phyloP scores from a whole-genome alignment of 2,888 invertebrate genomes.

The Parnassius orleans region DNA sequence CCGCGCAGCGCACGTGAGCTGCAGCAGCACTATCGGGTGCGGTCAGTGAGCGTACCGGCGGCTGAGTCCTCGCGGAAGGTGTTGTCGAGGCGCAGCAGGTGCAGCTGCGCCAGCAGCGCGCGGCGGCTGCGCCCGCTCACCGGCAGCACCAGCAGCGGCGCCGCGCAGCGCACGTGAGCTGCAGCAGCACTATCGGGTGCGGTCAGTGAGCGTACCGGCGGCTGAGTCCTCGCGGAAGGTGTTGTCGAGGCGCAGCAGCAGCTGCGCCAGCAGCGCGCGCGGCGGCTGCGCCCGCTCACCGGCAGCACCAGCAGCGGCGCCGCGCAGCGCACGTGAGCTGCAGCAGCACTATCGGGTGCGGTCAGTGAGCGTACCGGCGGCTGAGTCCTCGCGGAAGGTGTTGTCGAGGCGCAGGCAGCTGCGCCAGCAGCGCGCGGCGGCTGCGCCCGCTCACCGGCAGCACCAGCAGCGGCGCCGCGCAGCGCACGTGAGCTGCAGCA shows the following conservation, averaged over 20 bases:
- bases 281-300: too few species aligned
- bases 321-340: conserved; percentile 42
- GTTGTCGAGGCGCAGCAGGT: conserved; percentile 88
- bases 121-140: conserved; percentile 89
- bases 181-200: too few species aligned
- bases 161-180: too few species aligned
- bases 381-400: conserved; percentile 80
- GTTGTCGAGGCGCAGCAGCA: too few species aligned
- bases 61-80: conserved; percentile 83
- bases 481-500: conserved; percentile 37
- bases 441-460: conserved; percentile 92
- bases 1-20: conserved; percentile 50
- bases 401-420: conserved; percentile 92
- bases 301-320: too few species aligned
- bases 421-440: conserved; percentile 83
- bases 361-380: too few species aligned
- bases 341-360: conserved; percentile 86
- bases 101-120: conserved; percentile 89
- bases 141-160: conserved; percentile 93
- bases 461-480: conserved; percentile 87
- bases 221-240: too few species aligned
- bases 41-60: conserved; percentile 67
- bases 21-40: conserved; percentile 46
- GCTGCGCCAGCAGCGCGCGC: too few species aligned
- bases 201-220: too few species aligned